Conservation (phyloP, 2,113 vertebrate genomes). For the Gracilinanus agilis region DNA sequence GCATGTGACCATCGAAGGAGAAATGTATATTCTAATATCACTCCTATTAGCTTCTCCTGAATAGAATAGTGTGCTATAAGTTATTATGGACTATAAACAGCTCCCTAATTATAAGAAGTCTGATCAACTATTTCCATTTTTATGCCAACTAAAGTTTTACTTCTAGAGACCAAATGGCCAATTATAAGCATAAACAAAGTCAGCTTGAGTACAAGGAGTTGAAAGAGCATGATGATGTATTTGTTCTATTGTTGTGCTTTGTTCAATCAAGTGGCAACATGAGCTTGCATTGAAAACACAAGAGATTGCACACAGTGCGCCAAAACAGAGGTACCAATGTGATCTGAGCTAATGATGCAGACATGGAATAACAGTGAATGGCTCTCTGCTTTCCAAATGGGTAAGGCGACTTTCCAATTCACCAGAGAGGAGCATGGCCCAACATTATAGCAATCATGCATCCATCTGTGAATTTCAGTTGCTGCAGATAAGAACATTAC, state of each 20-base stretch:
- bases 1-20: background rate
- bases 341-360: conserved; percentile 31
- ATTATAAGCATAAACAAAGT: conserved; percentile 45
- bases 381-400: conserved; percentile 36
- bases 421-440: conserved; percentile 30
- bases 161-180: conserved; percentile 45
- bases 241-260: conserved; percentile 62
- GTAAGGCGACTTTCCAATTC: conserved; percentile 41
- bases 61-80: background rate
- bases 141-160: conserved; percentile 52
- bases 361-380: conserved; percentile 27
- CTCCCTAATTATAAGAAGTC: conserved; percentile 30
- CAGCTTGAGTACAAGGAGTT: conserved; percentile 11
- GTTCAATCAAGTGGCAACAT: conserved; percentile 46
- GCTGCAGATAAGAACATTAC: conserved; percentile 40
- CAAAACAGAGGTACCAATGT: conserved; percentile 45
- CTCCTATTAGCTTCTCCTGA: background rate
- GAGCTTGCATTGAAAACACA: conserved; percentile 57
- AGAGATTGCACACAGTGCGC: conserved; percentile 47
- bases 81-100: conserved; percentile 44
- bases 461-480: conserved; percentile 34
- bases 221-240: conserved; percentile 20
- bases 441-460: conserved; percentile 32
- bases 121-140: conserved; percentile 40
- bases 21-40: background rate